Evolutionary conservation across 2,113 vertebrate species (phyloP), one percentile per base, ranked within the genome.

Genomic region (Trematomus loennbergii): DNA sequence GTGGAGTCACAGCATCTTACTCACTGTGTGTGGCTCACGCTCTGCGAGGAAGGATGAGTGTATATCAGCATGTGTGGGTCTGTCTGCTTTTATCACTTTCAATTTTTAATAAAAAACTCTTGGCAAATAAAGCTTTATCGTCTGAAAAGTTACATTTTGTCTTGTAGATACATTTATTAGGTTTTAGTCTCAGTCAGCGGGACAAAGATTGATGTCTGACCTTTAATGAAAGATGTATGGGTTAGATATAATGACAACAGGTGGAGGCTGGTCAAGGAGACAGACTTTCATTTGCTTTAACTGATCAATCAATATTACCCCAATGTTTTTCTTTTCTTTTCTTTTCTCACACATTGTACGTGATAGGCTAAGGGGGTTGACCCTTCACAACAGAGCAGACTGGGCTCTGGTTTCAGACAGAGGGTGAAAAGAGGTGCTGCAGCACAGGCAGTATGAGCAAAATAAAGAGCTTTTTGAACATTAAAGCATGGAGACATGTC

Each of bases 1-100:
- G 72, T 85, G 36, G 8, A 40, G 40, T 76, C 62, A 45, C 72
- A 64, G 65, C 45, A 12, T 75, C 67, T 62, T 81, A 75, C 60
- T 53, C 53, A 46, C 72, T 40, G 25, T 3, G 69, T 40, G 57
- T 64, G 65, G 78, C 69, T 66, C 8, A 0, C 1, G 8, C 69
- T 25, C 36, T 36, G 80, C 8, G 8, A 55, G 49, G 75, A 65
- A 58, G 62, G 76, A 70, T 61, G 65, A 66, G 61, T 64, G 53
- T 20, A 12, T 52, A 71, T 67, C 4, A 15, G 8, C 20, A 25
- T 16, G 20, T 29, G 13, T 48, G 3, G 60, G n/a, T 40, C 36
- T 55, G 22, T 25, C 61, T 63, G 61, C 25, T 13, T 64, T 64
- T 48, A 46, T 63, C 9, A 22, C 18, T 63, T 54, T 40, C 5